phyloP scores from a whole-genome alignment of 2,888 invertebrate genomes.

The Tenthredo amoena region DNA sequence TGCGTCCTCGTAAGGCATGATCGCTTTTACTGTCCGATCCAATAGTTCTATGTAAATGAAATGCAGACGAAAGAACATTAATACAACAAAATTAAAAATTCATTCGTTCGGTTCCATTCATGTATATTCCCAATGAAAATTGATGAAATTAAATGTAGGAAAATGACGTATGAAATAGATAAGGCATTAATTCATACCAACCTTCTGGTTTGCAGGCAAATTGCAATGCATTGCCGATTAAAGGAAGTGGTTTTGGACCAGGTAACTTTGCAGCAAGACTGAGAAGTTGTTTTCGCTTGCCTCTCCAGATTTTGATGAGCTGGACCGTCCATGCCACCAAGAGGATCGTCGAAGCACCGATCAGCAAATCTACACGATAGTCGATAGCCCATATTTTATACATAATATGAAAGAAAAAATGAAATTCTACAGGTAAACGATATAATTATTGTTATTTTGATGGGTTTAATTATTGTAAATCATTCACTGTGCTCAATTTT shows the following conservation, averaged over 20 bases:
- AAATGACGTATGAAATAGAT: neutral
- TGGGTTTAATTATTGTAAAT: neutral
- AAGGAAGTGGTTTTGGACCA: constrained; percentile 61
- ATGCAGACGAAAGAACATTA: neutral
- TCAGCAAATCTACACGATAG: neutral
- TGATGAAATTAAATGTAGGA: neutral
- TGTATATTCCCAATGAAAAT: neutral
- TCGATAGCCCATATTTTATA: neutral
- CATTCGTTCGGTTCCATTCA: neutral
- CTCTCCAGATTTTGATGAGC: constrained; percentile 54
- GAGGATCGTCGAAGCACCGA: constrained; percentile 6
- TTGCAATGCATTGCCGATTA: constrained; percentile 62
- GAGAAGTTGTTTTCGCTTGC: constrained; percentile 53
- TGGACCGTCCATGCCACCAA: constrained; percentile 50
- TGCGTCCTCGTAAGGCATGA: constrained; percentile 13
- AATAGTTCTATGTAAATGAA: neutral
- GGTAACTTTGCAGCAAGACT: constrained; percentile 59
- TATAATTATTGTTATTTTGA: neutral
- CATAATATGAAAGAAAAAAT: neutral
- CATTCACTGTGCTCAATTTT: neutral
- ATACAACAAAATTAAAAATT: neutral
- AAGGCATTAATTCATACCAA: constrained; percentile 20
- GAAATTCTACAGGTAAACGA: neutral
- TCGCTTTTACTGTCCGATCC: neutral
- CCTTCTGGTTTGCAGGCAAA: constrained; percentile 63